Evolutionary conservation across 2,888 invertebrate species (phyloP).

Genomic region (Pegoplata infirma): DNA sequence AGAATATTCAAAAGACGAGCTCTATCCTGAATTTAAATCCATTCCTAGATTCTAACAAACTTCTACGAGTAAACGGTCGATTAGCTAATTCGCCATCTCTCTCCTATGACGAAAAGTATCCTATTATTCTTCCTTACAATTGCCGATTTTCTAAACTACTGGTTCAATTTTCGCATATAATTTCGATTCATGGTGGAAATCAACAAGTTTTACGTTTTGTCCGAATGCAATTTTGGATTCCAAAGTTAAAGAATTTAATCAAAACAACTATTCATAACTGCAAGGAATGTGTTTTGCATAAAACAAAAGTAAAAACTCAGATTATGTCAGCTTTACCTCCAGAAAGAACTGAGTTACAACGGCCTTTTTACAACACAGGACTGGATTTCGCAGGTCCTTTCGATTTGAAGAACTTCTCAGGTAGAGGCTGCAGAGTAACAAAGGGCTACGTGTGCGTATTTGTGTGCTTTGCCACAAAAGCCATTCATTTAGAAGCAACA

Average conservation of each 20-base stretch:
- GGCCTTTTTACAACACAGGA: background rate
- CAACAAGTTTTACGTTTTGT: background rate
- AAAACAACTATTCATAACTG: too few species aligned
- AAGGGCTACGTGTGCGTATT: too few species aligned
- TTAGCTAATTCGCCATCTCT: background rate
- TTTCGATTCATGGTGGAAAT: slow-evolving; percentile 1
- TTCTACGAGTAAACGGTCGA: background rate
- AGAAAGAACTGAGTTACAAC: too few species aligned
- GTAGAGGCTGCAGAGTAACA: background rate
- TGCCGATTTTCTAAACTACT: background rate
- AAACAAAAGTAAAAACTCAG: too few species aligned
- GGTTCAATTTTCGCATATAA: background rate
- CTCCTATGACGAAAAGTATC: background rate
- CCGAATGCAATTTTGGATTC: background rate
- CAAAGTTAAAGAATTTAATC: slow-evolving; percentile 4
- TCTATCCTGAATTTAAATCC: background rate
- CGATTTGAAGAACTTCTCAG: background rate
- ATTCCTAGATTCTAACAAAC: background rate
- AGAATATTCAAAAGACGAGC: too few species aligned
- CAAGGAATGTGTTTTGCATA: slow-evolving; percentile 3
- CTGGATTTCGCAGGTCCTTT: background rate
- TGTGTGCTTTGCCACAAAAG: background rate
- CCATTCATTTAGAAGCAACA: too few species aligned
- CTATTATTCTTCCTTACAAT: background rate
- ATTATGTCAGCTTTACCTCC: too few species aligned